phyloP scores from a whole-genome alignment of 2,888 invertebrate species.

The Panorpa germanica region DNA sequence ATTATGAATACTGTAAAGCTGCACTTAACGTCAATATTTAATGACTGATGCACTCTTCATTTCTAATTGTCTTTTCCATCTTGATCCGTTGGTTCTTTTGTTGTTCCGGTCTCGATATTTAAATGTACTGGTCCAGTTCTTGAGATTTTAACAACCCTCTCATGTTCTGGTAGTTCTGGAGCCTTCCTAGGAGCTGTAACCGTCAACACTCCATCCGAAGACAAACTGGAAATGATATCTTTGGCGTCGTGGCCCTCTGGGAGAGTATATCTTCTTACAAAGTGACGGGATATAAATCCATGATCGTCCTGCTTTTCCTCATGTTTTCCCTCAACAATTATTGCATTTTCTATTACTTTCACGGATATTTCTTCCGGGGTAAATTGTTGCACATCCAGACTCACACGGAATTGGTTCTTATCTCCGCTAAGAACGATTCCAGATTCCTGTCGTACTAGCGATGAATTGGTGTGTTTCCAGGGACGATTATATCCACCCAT shows the following conservation, averaged over 20 bases:
- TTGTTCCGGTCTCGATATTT: conserved; percentile 22
- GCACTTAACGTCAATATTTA: no score
- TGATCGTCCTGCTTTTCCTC: conserved; percentile 57
- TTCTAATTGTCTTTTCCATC: no score
- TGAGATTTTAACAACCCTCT: conserved; percentile 35
- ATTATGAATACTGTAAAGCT: no score
- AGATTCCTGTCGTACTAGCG: no score
- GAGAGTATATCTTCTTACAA: conserved; percentile 52
- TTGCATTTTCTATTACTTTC: conserved; percentile 50
- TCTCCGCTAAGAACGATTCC: no score
- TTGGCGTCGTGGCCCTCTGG: conserved; percentile 59
- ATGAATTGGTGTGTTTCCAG: no score
- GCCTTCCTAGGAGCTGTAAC: conserved; percentile 40
- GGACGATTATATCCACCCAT: no score
- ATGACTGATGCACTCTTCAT: no score
- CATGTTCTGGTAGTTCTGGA: conserved; percentile 21
- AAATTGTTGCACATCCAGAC: conserved; percentile 60
- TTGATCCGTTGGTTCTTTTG: conserved; percentile 2
- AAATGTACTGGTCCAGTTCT: conserved; percentile 38
- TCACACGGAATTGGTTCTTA: conserved; percentile 53
- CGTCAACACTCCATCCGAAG: conserved; percentile 53
- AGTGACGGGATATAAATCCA: conserved; percentile 56
- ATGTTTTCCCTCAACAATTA: conserved; percentile 62
- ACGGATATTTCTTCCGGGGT: conserved; percentile 61
- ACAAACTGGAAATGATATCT: conserved; percentile 51